These are phyloP conservation scores for Quadroppia sp. DNA, from an alignment of 2,888 invertebrate genomes.

Conservation along the genomic window DNA sequence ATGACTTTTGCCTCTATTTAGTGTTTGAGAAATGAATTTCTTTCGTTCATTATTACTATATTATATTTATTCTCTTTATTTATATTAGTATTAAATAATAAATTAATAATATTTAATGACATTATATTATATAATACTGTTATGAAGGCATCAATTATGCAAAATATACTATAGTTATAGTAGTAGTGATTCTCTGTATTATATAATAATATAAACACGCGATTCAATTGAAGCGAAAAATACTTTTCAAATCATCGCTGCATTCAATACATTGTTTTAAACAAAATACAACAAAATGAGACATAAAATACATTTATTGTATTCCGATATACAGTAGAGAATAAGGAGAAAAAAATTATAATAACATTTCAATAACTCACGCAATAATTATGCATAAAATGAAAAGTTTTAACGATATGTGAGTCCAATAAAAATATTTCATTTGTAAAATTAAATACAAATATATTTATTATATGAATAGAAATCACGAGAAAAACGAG, in stretches of 20 bases:
- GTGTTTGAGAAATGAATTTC: too few relatives aligned
- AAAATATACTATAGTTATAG: too few relatives aligned
- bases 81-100: background rate
- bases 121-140: background rate
- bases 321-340: too few relatives aligned
- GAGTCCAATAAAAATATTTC: background rate
- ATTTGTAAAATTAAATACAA: background rate
- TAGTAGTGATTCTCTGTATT: background rate
- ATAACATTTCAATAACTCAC: slow-evolving; percentile 3
- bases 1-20: background rate
- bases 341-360: background rate
- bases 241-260: background rate
- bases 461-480: background rate
- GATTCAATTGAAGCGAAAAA: background rate
- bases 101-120: slow-evolving; percentile 8
- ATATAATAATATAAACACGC: background rate
- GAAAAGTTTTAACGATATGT: background rate
- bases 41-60: background rate
- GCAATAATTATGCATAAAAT: background rate
- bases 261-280: too few relatives aligned
- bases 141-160: slow-evolving; percentile 13
- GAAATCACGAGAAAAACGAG: background rate
- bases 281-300: too few relatives aligned
- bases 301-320: too few relatives aligned
- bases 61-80: background rate